These are phyloP conservation scores for Mola mola DNA, from an alignment of 2,113 vertebrate genomes.

Conservation along the genomic window DNA sequence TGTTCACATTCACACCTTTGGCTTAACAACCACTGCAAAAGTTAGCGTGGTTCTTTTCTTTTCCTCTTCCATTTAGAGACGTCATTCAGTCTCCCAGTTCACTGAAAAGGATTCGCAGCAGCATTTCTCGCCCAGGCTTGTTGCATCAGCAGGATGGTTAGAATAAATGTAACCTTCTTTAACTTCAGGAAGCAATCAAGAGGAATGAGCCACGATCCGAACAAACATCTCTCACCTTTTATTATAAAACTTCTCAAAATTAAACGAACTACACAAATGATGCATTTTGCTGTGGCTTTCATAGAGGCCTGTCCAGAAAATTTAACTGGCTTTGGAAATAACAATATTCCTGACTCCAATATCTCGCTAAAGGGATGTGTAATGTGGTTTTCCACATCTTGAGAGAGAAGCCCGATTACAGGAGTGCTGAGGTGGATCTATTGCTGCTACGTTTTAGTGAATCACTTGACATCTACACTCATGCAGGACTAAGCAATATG, in stretches of 20 bases:
- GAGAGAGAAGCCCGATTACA: conserved; percentile 26
- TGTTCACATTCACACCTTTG: conserved; percentile 7
- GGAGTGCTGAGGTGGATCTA: background rate
- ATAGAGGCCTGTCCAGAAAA: background rate
- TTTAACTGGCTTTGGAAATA: background rate
- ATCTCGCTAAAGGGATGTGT: background rate
- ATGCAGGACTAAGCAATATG: background rate
- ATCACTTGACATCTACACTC: background rate
- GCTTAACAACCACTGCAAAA: conserved; percentile 14
- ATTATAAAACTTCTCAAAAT: conserved; percentile 22
- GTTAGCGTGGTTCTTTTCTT: background rate
- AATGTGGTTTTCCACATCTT: background rate
- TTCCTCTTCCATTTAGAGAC: background rate
- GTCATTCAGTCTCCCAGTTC: no score
- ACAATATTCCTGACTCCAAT: background rate
- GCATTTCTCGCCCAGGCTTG: background rate
- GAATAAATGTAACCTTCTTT: background rate
- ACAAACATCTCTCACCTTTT: conserved; percentile 12
- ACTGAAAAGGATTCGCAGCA: conserved; percentile 20
- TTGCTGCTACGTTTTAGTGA: conserved; percentile 2
- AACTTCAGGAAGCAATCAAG: conserved; percentile 4
- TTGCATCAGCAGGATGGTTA: conserved; percentile 10
- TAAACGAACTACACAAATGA: conserved; percentile 6
- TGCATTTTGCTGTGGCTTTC: background rate
- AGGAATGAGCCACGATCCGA: background rate